Evolutionary conservation across 1,140 invertebrate species (phyloP), one percentile per base, ranked within the genome.

Genomic region (Drosophila bocqueti): DNA sequence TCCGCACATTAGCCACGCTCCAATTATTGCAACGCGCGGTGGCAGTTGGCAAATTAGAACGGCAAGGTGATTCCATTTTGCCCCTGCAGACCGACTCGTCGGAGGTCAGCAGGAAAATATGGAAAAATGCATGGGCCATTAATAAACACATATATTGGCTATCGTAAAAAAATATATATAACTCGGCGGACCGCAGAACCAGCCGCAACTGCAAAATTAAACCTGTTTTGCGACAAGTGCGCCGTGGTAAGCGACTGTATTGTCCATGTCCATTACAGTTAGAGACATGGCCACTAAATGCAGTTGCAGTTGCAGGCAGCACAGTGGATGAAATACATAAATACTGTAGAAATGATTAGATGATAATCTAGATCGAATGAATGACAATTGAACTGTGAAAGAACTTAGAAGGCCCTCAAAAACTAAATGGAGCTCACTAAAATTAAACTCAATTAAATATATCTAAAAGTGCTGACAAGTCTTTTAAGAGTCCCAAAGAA

Each of bases 61-160:
- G 84, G 76, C 78, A 86, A 87, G 79, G 83, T 77, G 78, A 81
- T 67, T 72, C 74, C 68, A 69, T 85, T 75, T 45, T 49, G 62
- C 61, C 45, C 69, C 76, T 69, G 75, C 76, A 72, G 76, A 79
- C 67, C 61, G 21, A 55, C 54, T 55, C 36, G 57, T 60, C 84
- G 84, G 84, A 89, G 84, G 84, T 89, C 84, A 89, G 79, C 84
- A 64, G 84, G 85, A 90, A 89, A 89, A 89, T 83, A 90, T 89
- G 84, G 83, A 90, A 75, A 89, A 89, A 90, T 90, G 84, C 84
- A 90, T 52, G 73, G 68, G 62, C 84, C 74, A 89, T 81, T 90
- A 75, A 82, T 76, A 81, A 76, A 57, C 34, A 55, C 67, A 71
- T 66, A 62, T 86, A 76, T 81, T 81, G 74, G 73, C 55, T 74